Percentiles rank a stretch among this genome's conserved stretches.
phyloP scores from a whole-genome alignment of 2,888 invertebrate genomes.

The Drosophila paranaensis region DNA sequence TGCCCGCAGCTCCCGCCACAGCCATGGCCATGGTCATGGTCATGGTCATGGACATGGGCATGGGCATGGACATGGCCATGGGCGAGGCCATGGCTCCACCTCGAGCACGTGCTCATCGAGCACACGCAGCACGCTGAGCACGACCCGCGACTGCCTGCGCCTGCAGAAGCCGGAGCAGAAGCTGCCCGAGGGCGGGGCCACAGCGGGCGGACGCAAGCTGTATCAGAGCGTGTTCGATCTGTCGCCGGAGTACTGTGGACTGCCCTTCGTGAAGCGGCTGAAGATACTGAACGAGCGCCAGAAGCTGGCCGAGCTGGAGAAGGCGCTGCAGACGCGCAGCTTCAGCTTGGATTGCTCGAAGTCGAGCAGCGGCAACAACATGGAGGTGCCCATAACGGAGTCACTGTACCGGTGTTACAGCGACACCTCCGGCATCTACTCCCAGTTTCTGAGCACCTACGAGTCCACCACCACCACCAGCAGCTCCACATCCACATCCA shows the following conservation, averaged over 20 bases:
- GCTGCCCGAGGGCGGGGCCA: conserved; percentile 51
- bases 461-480: conserved; percentile 83
- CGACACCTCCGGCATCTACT: conserved; percentile 90
- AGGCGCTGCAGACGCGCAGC: conserved; percentile 90
- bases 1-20: conserved; percentile 60
- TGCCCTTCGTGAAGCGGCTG: conserved; percentile 94
- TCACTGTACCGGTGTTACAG: conserved; percentile 91
- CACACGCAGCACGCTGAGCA: conserved; percentile 50
- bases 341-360: conserved; percentile 91
- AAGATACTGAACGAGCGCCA: conserved; percentile 95
- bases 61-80: conserved; percentile 28
- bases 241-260: conserved; percentile 93
- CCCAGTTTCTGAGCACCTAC: conserved; percentile 84
- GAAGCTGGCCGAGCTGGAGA: conserved; percentile 92
- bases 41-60: conserved; percentile 28
- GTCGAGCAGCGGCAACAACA: conserved; percentile 85
- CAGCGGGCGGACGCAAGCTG: conserved; percentile 86
- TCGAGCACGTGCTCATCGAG: conserved; percentile 60
- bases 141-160: conserved; percentile 45
- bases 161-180: conserved; percentile 68
- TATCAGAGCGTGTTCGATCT: conserved; percentile 94
- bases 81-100: conserved; percentile 41
- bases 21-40: conserved; percentile 27
- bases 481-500: conserved; percentile 78
- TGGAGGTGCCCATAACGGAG: conserved; percentile 84